Evolutionary conservation across 1,140 invertebrate species (phyloP), one percentile per base, ranked within the genome.

Genomic region (Holotrichia oblita): DNA sequence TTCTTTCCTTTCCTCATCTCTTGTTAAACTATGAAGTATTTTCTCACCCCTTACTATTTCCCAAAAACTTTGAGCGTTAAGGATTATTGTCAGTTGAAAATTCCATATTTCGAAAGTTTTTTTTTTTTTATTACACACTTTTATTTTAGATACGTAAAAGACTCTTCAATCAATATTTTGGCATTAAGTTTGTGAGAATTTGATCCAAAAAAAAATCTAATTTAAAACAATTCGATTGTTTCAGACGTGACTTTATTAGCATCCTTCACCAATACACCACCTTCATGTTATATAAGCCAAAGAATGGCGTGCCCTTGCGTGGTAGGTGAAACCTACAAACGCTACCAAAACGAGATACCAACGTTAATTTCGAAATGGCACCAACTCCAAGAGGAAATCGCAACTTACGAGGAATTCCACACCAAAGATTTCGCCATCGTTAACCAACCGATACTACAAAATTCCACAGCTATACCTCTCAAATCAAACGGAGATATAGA

Each of bases 391-490:
- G 44, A 87, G 41, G 83, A 88, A 77, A 77, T 89, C 0, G 84
- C 86, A 4, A 81, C 83, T 12, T 76, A 83, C 78, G 78, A 82
- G 0, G 87, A 87, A 77, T 88, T 86, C 73, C 88, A 91, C 78
- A 87, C 76, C 83, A 82, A 89, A 14, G 93, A 94, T 82, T 94
- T 94, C 82, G 88, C 91, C 3, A 90, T 94, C 0, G 88, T 93
- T 6, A 81, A 87, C 4, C 92, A 93, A 82, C 90, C 91, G 0
- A 89, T 89, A 79, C 81, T 87, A 0, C 77, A 79, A 3, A 83
- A 91, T 44, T n/a, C 88, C 0, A 81, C 27, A 1, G 27, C 14
- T 0, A 82, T 90, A 17, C 89, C 89, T 12, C 82, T 7, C 24
- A 78, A 77, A 27, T 81, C 42, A 24, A 40, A 72, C 8, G 82